Evolutionary conservation across 1,140 invertebrate genomes (phyloP).

Genomic region (Spodoptera litura): DNA sequence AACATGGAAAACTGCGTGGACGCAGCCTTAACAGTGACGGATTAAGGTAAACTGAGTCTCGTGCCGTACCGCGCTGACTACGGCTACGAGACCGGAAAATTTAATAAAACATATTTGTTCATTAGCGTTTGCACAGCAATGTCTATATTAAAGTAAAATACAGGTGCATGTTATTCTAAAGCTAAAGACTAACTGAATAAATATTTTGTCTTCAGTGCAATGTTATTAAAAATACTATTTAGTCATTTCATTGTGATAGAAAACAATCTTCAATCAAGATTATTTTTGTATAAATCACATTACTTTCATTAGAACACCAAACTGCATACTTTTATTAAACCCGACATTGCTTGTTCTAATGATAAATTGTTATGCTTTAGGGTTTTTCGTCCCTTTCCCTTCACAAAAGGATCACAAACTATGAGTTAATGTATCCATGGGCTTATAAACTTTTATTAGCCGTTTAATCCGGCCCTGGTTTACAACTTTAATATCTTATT

Average conservation of each 20-base stretch:
- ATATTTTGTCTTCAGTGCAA: too few relatives aligned
- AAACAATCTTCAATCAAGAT: too few relatives aligned
- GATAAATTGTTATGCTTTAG: background rate
- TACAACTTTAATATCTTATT: slow-evolving; percentile 44
- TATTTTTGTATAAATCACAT: too few relatives aligned
- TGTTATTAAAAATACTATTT: too few relatives aligned
- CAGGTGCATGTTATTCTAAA: too few relatives aligned
- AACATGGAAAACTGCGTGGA: slow-evolving; percentile 69
- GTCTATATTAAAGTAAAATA: too few relatives aligned
- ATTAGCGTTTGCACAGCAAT: too few relatives aligned
- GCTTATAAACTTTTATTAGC: slow-evolving; percentile 16
- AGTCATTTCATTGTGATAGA: too few relatives aligned
- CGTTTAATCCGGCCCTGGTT: slow-evolving; percentile 13
- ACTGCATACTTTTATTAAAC: too few relatives aligned
- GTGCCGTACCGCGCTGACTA: background rate
- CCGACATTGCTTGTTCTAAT: too few relatives aligned
- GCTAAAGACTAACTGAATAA: too few relatives aligned
- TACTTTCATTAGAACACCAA: too few relatives aligned
- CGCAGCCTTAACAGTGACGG: slow-evolving; percentile 60
- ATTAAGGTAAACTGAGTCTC: background rate
- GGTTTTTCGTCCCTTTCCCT: background rate
- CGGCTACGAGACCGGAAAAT: slow-evolving; percentile 21
- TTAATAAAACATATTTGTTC: background rate
- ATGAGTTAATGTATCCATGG: background rate
- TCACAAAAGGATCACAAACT: background rate